A percentile compares a stretch with the other conserved stretches of the same genome.
phyloP scores from a whole-genome alignment of 2,797 vertebrate genomes.

The Cetoscarus ocellatus region DNA sequence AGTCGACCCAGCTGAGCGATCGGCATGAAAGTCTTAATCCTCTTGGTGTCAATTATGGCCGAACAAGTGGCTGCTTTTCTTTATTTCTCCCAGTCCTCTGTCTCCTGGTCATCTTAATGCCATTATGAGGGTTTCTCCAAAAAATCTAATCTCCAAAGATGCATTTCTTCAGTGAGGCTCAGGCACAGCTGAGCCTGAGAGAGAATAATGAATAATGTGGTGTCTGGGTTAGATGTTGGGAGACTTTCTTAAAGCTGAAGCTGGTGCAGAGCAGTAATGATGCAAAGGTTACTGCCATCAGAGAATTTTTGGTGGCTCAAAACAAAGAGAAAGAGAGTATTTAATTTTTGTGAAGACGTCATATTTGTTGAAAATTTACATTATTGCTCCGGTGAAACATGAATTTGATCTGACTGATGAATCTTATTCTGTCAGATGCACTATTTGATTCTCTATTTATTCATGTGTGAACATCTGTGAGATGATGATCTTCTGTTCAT shows the following conservation, averaged over 20 bases:
- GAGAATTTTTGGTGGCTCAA: too few relatives aligned
- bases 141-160: conserved; percentile 55
- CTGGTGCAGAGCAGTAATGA: neutral
- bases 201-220: conserved; percentile 43
- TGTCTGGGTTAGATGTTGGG: conserved; percentile 34
- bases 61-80: conserved; percentile 50
- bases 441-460: too few relatives aligned
- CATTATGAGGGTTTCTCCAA: conserved; percentile 48
- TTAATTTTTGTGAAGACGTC: too few relatives aligned
- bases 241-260: conserved; percentile 20
- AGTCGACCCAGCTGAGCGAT: conserved; percentile 43
- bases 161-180: conserved; percentile 28
- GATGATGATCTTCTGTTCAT: too few relatives aligned
- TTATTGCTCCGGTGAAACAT: too few relatives aligned
- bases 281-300: neutral
- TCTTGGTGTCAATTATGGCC: conserved; percentile 73
- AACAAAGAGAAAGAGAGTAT: too few relatives aligned
- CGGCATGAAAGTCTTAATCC: conserved; percentile 59
- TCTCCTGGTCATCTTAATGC: conserved; percentile 35
- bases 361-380: too few relatives aligned
- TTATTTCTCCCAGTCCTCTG: conserved; percentile 7
- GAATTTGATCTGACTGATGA: too few relatives aligned
- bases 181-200: conserved; percentile 24
- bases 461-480: too few relatives aligned
- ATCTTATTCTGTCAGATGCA: too few relatives aligned